Conservation (phyloP, 2,113 vertebrate genomes). For the Chaetops frenatus region DNA sequence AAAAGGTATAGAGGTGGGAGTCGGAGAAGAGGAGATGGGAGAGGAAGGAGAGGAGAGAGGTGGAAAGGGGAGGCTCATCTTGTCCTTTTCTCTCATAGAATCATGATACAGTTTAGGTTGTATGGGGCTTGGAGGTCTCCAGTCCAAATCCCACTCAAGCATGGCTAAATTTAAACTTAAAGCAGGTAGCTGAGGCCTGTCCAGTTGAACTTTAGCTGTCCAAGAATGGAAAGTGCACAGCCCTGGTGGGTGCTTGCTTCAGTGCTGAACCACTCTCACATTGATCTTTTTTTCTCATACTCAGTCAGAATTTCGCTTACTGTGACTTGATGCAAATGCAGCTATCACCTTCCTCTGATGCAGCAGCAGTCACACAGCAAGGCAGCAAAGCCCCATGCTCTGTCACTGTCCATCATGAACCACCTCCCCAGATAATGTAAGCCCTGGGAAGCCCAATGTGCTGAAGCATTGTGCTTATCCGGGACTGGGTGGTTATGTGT, state of each 20-base stretch:
- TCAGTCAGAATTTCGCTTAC: neutral
- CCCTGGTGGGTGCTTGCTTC: neutral
- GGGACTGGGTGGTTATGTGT: neutral
- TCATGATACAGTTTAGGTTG: neutral
- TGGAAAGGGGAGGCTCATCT: neutral
- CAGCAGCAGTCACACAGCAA: neutral
- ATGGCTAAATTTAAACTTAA: neutral
- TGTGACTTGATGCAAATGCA: neutral
- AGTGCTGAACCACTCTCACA: neutral
- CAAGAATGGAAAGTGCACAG: neutral
- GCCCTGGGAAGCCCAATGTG: neutral
- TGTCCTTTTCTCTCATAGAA: neutral
- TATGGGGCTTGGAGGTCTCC: neutral
- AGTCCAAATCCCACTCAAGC: neutral
- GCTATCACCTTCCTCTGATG: neutral
- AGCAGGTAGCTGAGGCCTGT: neutral
- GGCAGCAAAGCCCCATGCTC: neutral
- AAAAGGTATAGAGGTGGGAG: neutral
- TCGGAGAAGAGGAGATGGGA: fast-evolving
- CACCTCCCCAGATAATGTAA: neutral
- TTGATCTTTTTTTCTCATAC: neutral
- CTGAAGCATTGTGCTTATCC: neutral
- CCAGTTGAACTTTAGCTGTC: neutral
- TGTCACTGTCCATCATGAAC: neutral
- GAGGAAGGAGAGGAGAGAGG: too few species aligned